Conservation (phyloP, 2,888 invertebrate species). For the Silvanus unidentatus region DNA sequence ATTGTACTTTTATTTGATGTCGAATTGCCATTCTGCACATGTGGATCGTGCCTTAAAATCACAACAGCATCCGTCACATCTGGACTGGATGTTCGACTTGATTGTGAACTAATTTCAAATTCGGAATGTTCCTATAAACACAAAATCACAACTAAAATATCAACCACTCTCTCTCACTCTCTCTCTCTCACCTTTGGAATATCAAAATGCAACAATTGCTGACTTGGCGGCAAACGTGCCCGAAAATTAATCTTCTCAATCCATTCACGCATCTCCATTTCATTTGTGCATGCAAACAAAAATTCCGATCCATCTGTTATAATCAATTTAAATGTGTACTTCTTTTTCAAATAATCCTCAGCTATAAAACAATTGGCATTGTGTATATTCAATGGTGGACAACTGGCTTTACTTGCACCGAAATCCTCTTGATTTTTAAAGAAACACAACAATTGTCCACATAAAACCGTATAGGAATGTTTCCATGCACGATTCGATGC, state of each 20-base stretch:
- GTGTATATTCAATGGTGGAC: slow-evolving; percentile 75
- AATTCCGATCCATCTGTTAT: slow-evolving; percentile 91
- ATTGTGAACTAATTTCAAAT: slow-evolving; percentile 48
- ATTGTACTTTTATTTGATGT: slow-evolving; percentile 37
- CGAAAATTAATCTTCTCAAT: slow-evolving; percentile 89
- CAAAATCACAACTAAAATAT: too few species aligned
- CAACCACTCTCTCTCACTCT: too few species aligned
- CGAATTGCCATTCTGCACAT: slow-evolving; percentile 22
- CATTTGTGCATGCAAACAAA: slow-evolving; percentile 72
- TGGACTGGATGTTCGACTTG: slow-evolving; percentile 53
- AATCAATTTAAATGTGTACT: slow-evolving; percentile 83
- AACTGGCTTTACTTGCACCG: slow-evolving; percentile 78
- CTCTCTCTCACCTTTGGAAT: slow-evolving; percentile 40
- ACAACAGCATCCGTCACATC: slow-evolving; percentile 43
- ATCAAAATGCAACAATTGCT: slow-evolving; percentile 81
- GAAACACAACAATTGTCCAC: slow-evolving; percentile 95
- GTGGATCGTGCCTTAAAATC: slow-evolving; percentile 38
- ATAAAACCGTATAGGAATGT: slow-evolving; percentile 87
- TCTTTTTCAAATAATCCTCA: slow-evolving; percentile 91
- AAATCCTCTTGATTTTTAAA: slow-evolving; percentile 94
- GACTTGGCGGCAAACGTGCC: slow-evolving; percentile 81
- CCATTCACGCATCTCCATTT: slow-evolving; percentile 81
- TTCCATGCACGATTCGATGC: slow-evolving; percentile 97
- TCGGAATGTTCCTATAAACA: slow-evolving; percentile 39
- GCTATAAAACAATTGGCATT: slow-evolving; percentile 80